Base-by-base conservation (phyloP, 1,140 invertebrate species). In the Eueides isabella region DNA sequence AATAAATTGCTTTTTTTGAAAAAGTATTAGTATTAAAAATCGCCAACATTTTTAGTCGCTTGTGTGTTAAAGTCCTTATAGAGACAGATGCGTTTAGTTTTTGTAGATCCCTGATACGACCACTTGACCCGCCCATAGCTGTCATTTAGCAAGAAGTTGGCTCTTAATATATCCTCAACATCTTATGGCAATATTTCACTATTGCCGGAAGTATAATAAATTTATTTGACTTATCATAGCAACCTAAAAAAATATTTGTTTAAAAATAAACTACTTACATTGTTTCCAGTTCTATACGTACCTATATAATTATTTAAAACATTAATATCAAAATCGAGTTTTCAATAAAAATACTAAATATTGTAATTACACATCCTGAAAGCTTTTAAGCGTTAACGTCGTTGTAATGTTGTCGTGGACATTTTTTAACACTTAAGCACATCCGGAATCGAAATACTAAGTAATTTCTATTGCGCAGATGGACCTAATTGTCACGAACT, bases 51-150 rank as follows among this genome's bases (percentile, higher is more conserved):
- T n/a, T n/a, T n/a, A n/a, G 48, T 55, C n/a, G 48, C 19, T 55
- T 26, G 29, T 71, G 33, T 44, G 61, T 35, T 29, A 3, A 11
- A 1, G 31, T 11, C 67, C 41, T 72, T 66, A 65, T 41, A 55
- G n/a, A 26, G 28, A 31, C 75, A 81, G 78, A 80, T 81, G 79
- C 68, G 68, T 12, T 16, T 41, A 67, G 44, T 77, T 80, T 77
- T 77, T 75, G 70, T 71, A 26, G 14, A 31, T 64, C 62, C 65
- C 66, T 72, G 72, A 72, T 75, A 71, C 61, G 71, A 55, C 62
- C 64, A 79, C 78, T 79, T 73, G 76, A 74, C 68, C 67, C 79
- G 65, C 71, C 76, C 72, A 41, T 64, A 19, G 31, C 55, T 55
- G 48, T 55, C 48, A 55, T 55, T 55, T 55, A 48, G 66, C 26